A percentile compares a stretch with the other conserved stretches of the same genome.
Evolutionary conservation across 2,888 invertebrate species (phyloP).

Genomic region (Drosophila infuscata): DNA sequence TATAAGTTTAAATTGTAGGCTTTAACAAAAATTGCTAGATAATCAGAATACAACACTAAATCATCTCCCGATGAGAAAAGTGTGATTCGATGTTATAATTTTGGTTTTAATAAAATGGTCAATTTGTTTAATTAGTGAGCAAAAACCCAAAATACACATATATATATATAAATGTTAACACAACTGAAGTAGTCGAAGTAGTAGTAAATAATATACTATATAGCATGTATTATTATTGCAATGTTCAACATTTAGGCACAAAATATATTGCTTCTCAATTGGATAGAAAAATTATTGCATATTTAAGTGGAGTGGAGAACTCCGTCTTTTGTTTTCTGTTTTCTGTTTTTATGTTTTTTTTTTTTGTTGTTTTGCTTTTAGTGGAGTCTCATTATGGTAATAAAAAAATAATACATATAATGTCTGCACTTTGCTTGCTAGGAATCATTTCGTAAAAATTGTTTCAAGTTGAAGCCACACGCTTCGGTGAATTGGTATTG

Average conservation of each 20-base stretch:
- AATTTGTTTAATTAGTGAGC: slow-evolving; percentile 40
- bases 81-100: slow-evolving; percentile 61
- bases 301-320: slow-evolving; percentile 42
- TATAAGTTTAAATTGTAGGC: slow-evolving; percentile 35
- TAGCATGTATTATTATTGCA: slow-evolving; percentile 69
- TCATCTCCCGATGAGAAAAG: slow-evolving; percentile 54
- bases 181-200: slow-evolving; percentile 26
- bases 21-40: slow-evolving; percentile 41
- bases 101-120: slow-evolving; percentile 33
- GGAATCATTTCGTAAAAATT: slow-evolving; percentile 68
- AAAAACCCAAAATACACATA: slow-evolving; percentile 40
- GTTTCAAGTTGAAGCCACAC: slow-evolving; percentile 67
- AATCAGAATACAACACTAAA: slow-evolving; percentile 60
- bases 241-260: slow-evolving; percentile 84
- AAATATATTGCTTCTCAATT: slow-evolving; percentile 80
- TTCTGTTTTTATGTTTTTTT: neutral
- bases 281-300: slow-evolving; percentile 70
- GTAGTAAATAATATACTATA: slow-evolving; percentile 58
- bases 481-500: slow-evolving; percentile 85
- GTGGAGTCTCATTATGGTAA: slow-evolving; percentile 37
- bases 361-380: slow-evolving; percentile 12
- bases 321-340: slow-evolving; percentile 32
- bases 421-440: slow-evolving; percentile 63
- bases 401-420: slow-evolving; percentile 64
- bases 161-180: slow-evolving; percentile 42